A percentile compares a stretch with the other conserved stretches of the same genome.
Conservation (phyloP, 2,888 invertebrate genomes). For the Polydrusus tereticollis region DNA sequence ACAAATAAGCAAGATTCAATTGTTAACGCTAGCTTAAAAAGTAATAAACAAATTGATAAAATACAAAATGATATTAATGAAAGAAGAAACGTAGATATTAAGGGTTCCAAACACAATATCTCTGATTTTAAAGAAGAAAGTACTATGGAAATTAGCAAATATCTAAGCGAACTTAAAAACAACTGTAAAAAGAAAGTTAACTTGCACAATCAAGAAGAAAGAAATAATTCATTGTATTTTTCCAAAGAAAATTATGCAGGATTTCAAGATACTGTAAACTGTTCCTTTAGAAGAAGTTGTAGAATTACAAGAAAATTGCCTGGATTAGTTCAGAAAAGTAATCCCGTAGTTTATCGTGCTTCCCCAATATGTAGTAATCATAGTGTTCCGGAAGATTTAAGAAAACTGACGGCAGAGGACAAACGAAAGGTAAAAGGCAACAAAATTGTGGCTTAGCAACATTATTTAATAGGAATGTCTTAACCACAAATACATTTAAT, state of each 20-base stretch:
- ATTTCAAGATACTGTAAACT: constrained; percentile 33
- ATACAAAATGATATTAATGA: not conserved
- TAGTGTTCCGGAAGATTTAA: constrained; percentile 42
- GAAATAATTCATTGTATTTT: not conserved
- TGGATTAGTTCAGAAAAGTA: not conserved
- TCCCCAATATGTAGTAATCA: constrained; percentile 44
- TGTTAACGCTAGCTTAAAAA: not conserved
- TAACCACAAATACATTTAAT: too few relatives aligned
- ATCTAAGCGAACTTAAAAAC: constrained; percentile 24
- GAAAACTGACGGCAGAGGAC: constrained; percentile 26
- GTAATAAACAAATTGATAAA: not conserved
- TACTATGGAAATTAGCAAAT: constrained; percentile 30
- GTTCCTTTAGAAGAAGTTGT: constrained; percentile 32
- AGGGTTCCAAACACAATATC: not conserved
- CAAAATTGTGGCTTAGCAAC: too few relatives aligned
- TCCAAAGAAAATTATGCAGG: constrained; percentile 26
- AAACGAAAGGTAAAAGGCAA: constrained; percentile 10
- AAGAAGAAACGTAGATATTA: too few relatives aligned
- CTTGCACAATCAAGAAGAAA: not conserved
- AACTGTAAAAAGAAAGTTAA: not conserved
- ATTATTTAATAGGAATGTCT: too few relatives aligned
- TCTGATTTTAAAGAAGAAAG: not conserved
- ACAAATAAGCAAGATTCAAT: not conserved
- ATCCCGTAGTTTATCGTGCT: constrained; percentile 33
- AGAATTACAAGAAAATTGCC: constrained; percentile 36